Evolutionary conservation across 2,888 invertebrate genomes (phyloP), one percentile per base, ranked within the genome.

Genomic region (Eupithecia tripunctaria): DNA sequence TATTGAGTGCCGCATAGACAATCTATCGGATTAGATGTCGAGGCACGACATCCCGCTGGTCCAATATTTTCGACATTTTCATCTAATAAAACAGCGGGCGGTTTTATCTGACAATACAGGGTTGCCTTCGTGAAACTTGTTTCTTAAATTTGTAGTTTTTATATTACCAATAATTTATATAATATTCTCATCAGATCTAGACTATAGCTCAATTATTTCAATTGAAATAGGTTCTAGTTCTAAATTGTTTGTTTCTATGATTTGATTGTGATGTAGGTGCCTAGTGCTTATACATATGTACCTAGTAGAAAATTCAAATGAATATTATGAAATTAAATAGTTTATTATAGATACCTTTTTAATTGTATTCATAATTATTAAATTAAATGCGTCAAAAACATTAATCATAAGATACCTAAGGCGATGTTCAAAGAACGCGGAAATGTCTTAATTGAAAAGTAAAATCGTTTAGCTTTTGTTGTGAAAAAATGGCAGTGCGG

Each of bases 31-130:
- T 74, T 67, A 66, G 29, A 47, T 21, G 29, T 51, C 56, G 68
- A 29, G 66, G 65, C 70, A 62, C 43, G 74, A 63, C 60, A 60
- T 41, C 67, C 70, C 71, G 72, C 69, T 67, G 56, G 56, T 25
- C 14, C 56, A 56, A 75, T 75, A 72, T 67, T 72, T 71, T 70
- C 64, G 67, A 70, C 72, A 72, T 70, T 72, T 67, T 72, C 69
- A 64, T 69, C 64, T 66, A 67, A 70, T 59, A 63, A 63, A 71
- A 56, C 68, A 64, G 47, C 67, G 60, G 60, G 65, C 29, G 64
- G 60, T 29, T 27, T 68, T 56, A 25, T 25, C 14, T 56, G 56
- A 56, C 56, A 56, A 14, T 56, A 56, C 21, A 47, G 0, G n/a
- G 47, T 4, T n/a, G 47, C n/a, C 47, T 21, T 10, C 8, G 51